Evolutionary conservation across 2,797 vertebrate genomes (phyloP).

Genomic region (Tangara arthus): DNA sequence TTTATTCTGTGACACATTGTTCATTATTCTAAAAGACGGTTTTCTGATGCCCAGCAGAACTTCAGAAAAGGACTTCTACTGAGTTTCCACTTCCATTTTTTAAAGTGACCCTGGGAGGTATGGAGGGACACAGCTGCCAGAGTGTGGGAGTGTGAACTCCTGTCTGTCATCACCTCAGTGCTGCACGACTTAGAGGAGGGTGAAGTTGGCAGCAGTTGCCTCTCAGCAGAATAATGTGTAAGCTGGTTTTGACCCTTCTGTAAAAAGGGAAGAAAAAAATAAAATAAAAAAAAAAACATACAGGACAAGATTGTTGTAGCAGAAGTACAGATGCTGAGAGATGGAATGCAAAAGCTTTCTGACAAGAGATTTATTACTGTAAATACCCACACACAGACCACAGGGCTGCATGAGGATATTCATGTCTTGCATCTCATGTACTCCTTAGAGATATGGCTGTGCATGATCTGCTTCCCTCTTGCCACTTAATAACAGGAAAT

Average conservation of each 20-base stretch:
- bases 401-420: not conserved
- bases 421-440: not conserved
- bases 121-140: not conserved
- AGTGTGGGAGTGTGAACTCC: not conserved
- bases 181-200: not conserved
- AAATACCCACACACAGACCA: not conserved
- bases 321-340: not conserved
- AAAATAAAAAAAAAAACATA: no score
- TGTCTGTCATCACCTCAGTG: not conserved
- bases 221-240: not conserved
- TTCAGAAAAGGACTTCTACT: not conserved
- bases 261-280: not conserved
- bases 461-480: constrained; percentile 6
- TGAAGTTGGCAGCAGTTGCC: not conserved
- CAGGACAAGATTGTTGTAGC: not conserved
- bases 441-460: not conserved
- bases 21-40: not conserved
- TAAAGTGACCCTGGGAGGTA: not conserved
- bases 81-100: not conserved
- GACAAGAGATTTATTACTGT: not conserved
- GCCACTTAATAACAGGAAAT: not conserved
- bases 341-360: not conserved
- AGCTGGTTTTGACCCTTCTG: not conserved
- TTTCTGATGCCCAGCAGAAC: not conserved
- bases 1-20: fast-evolving